Evolutionary conservation across 2,113 vertebrate genomes (phyloP), one percentile per base, ranked within the genome.

Genomic region (Crotophaga sulcirostris): DNA sequence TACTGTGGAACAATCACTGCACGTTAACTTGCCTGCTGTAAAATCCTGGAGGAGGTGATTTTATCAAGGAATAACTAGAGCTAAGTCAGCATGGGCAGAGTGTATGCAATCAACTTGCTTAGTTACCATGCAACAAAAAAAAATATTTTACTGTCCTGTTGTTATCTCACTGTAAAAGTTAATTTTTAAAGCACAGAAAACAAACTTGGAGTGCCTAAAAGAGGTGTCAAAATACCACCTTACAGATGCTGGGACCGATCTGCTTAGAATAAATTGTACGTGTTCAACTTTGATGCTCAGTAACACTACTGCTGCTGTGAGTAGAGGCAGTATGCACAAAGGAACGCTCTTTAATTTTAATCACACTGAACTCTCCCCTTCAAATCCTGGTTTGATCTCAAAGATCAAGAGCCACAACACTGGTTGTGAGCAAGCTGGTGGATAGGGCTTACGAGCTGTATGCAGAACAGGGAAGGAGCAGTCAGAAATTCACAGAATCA

Each of bases 221-320:
- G 29, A 51, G 59, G 29, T 38, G 79, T n/a, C 3, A 2, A 74
- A 74, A 64, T 64, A 49, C 29, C 33, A 40, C 34, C 3, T 56
- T 55, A 67, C 0, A 7, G 64, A 66, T 52, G 47, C n/a, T 1
- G 2, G 10, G 23, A 44, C 17, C 1, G 0, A 72, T 38, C 63
- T 67, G 29, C 58, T 67, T 15, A 26, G 54, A 67, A 72, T n/a
- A 83, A 76, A 86, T 45, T 12, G 33, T 40, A 12, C 40, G 40
- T 36, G n/a, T 84, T 87, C 73, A 67, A 59, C 49, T 54, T 36
- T n/a, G 42, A 45, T 31, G 42, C 81, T n/a, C 42, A 47, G 49
- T 42, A 62, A 42, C 40, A 24, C 10, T 20, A 38, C 12, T 42
- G 36, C 49, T 74, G 49, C 49, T 45, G 36, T n/a, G 55, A 52